Evolutionary conservation across 2,113 vertebrate species (phyloP).

Genomic region (Clarias gariepinus): DNA sequence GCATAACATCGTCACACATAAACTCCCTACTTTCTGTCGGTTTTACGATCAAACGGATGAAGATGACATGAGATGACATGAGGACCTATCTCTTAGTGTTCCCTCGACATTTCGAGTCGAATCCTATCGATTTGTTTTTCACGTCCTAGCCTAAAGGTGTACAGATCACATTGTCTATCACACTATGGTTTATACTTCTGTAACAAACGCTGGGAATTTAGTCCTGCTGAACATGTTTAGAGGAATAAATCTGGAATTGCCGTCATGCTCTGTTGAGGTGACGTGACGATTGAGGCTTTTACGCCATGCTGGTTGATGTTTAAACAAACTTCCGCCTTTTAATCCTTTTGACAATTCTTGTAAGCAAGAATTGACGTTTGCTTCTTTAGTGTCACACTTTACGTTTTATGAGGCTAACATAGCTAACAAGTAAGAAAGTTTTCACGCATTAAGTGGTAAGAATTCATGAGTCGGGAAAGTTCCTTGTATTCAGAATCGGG

Average conservation of each 20-base stretch:
- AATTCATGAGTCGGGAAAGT: not conserved
- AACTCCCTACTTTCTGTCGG: slow-evolving; percentile 57
- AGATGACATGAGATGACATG: slow-evolving; percentile 49
- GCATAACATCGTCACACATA: slow-evolving; percentile 62
- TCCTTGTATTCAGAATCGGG: not conserved
- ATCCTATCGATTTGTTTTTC: not conserved
- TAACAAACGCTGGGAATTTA: not conserved
- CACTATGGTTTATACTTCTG: not conserved
- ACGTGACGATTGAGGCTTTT: not conserved
- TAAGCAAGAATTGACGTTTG: too few relatives aligned
- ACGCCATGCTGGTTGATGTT: not conserved
- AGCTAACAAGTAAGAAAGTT: not conserved
- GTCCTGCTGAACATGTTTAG: not conserved
- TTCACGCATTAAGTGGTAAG: not conserved
- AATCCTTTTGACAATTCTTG: not conserved
- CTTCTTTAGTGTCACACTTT: not conserved
- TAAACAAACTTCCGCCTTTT: not conserved
- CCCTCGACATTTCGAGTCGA: not conserved
- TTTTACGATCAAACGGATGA: slow-evolving; percentile 54
- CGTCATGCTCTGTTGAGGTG: not conserved
- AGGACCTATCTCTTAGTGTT: not conserved
- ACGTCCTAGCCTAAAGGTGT: slow-evolving; percentile 16
- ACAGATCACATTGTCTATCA: slow-evolving; percentile 19
- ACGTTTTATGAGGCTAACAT: not conserved
- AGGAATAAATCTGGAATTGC: not conserved